A percentile compares a stretch with the other conserved stretches of the same genome.
Evolutionary conservation across 2,888 invertebrate species (phyloP).

Genomic region (Campoletis raptor): DNA sequence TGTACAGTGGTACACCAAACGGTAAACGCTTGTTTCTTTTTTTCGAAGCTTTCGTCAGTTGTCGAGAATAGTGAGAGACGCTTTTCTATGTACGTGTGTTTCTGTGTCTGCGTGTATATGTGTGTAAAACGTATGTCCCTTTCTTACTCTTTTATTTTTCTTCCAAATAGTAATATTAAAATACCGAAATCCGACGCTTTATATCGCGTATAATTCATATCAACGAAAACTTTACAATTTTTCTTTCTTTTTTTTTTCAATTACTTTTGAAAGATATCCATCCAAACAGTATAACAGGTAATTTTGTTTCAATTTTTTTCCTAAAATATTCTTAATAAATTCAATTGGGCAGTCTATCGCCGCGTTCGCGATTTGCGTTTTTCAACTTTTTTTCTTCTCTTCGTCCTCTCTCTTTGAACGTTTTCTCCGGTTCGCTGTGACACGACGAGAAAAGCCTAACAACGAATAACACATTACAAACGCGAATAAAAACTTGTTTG

Average conservation of each 20-base stretch:
- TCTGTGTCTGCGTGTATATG: slow-evolving; percentile 23
- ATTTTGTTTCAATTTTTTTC: slow-evolving; percentile 53
- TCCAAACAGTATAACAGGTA: slow-evolving; percentile 68
- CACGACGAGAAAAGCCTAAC: slow-evolving; percentile 61
- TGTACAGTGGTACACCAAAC: slow-evolving; percentile 70
- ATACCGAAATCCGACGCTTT: slow-evolving; percentile 54
- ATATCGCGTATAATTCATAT: slow-evolving; percentile 61
- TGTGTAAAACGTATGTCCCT: slow-evolving; percentile 35
- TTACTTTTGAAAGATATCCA: slow-evolving; percentile 61
- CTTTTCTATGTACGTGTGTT: slow-evolving; percentile 42
- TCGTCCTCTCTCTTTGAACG: slow-evolving; percentile 27
- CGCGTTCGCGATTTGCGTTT: slow-evolving; percentile 39
- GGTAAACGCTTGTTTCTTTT: slow-evolving; percentile 58
- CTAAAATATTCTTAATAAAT: slow-evolving; percentile 60
- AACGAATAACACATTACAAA: slow-evolving; percentile 59
- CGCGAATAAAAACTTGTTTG: slow-evolving; percentile 67
- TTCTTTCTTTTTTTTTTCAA: slow-evolving; percentile 48
- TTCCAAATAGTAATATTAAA: slow-evolving; percentile 55
- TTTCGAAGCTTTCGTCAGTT: slow-evolving; percentile 61
- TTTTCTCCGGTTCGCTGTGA: slow-evolving; percentile 38
- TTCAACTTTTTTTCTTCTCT: slow-evolving; percentile 39
- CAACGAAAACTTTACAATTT: slow-evolving; percentile 66
- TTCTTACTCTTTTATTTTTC: neutral
- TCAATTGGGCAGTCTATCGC: slow-evolving; percentile 65
- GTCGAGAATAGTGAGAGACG: slow-evolving; percentile 59